Evolutionary conservation across 2,113 vertebrate species (phyloP).

Genomic region (Actinemys pallida): DNA sequence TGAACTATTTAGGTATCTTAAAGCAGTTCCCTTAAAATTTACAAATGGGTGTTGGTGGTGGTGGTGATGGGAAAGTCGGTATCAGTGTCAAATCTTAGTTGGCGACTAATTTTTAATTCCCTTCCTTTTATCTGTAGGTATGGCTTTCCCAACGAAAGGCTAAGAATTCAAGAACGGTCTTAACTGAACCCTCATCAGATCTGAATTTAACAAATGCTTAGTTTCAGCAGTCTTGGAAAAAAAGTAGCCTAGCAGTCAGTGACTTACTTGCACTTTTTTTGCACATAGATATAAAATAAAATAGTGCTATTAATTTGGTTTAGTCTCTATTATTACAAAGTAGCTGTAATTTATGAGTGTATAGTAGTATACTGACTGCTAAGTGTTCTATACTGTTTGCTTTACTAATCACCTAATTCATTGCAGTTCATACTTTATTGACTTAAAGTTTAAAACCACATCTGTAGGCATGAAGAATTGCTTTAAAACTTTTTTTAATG

Average conservation of each 20-base stretch:
- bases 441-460: conserved; percentile 83
- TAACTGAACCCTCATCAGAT: conserved; percentile 91
- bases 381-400: conserved; percentile 87
- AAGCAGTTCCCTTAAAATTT: conserved; percentile 60
- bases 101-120: conserved; percentile 92
- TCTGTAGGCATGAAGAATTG: conserved; percentile 85
- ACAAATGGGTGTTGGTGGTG: conserved; percentile 67
- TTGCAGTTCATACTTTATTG: conserved; percentile 86
- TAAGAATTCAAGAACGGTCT: conserved; percentile 94
- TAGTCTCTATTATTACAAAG: conserved; percentile 79
- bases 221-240: conserved; percentile 89
- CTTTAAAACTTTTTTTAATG: conserved; percentile 83
- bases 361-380: conserved; percentile 90
- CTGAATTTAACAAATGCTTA: conserved; percentile 92
- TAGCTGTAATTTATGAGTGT: conserved; percentile 84
- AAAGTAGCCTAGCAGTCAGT: conserved; percentile 92
- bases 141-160: conserved; percentile 99
- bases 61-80: conserved; percentile 69
- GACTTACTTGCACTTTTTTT: conserved; percentile 89
- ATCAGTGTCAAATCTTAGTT: conserved; percentile 78
- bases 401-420: conserved; percentile 96
- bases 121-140: conserved; percentile 98
- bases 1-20: conserved; percentile 22
- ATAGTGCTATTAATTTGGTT: conserved; percentile 85
- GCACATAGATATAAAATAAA: conserved; percentile 85